These are phyloP conservation scores for Archocentrus centrarchus DNA, from an alignment of 2,113 vertebrate genomes.

Conservation along the genomic window DNA sequence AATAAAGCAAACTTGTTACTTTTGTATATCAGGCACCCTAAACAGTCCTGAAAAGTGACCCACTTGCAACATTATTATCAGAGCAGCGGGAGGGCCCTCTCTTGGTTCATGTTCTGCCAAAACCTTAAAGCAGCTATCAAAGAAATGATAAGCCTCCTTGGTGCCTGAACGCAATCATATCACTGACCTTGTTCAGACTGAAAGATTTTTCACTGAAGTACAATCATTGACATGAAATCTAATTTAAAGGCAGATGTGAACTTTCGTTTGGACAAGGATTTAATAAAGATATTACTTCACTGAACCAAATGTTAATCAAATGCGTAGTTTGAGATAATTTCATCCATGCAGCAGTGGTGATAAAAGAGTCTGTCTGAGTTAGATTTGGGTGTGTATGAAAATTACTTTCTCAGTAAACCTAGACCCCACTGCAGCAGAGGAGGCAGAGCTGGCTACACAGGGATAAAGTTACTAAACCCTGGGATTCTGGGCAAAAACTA, in stretches of 20 bases:
- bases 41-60: not conserved
- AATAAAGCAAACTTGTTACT: not conserved
- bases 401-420: slow-evolving; percentile 74
- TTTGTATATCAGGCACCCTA: not conserved
- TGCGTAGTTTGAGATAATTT: not conserved
- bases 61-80: not conserved
- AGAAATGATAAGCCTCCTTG: slow-evolving; percentile 45
- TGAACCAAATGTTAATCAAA: slow-evolving; percentile 13
- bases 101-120: slow-evolving; percentile 7
- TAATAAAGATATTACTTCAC: not conserved
- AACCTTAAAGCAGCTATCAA: slow-evolving; percentile 47
- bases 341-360: not conserved
- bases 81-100: not conserved
- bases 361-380: slow-evolving; percentile 25
- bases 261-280: not conserved
- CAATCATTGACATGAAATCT: slow-evolving; percentile 29
- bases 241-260: not conserved
- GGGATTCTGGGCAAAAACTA: slow-evolving; percentile 60
- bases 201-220: slow-evolving; percentile 29
- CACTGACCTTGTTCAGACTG: slow-evolving; percentile 54
- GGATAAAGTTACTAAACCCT: slow-evolving; percentile 73
- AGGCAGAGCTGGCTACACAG: slow-evolving; percentile 58
- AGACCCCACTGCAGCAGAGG: slow-evolving; percentile 51
- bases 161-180: slow-evolving; percentile 47
- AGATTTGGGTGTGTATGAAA: slow-evolving; percentile 30